A percentile compares a stretch with the other conserved stretches of the same genome.
Conservation (phyloP, 2,113 vertebrate species). For the Caloenas nicobarica region DNA sequence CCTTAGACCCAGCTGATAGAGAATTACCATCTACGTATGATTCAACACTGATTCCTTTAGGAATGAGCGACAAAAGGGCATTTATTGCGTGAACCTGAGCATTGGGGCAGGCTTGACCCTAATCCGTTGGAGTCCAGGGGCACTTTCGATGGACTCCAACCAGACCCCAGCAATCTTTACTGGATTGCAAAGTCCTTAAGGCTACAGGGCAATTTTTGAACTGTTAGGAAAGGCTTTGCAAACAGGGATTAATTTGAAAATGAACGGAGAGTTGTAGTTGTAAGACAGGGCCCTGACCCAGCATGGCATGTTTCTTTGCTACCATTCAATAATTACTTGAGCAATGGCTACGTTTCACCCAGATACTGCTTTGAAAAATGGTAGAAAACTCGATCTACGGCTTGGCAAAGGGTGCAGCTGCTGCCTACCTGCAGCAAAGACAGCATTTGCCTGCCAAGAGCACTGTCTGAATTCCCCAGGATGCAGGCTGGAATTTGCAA, state of each 20-base stretch:
- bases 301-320: neutral
- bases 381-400: neutral
- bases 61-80: neutral
- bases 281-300: neutral
- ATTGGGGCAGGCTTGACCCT: rapidly evolving
- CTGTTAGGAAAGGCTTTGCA: neutral
- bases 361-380: neutral
- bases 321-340: neutral
- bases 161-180: neutral
- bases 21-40: neutral
- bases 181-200: neutral
- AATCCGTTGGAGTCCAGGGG: neutral
- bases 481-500: neutral
- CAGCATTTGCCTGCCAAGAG: neutral
- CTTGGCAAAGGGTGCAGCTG: neutral
- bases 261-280: neutral
- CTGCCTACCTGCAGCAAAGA: neutral
- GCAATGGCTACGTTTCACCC: rapidly evolving
- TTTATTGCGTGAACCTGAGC: neutral
- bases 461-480: neutral
- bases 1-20: neutral
- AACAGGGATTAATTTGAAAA: neutral
- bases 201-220: neutral
- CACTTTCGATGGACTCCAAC: neutral
- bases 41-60: neutral